Base-by-base conservation (phyloP, 35 echinoderm and acorn worm genomes). In the Strongylocentrotus purpuratus region DNA sequence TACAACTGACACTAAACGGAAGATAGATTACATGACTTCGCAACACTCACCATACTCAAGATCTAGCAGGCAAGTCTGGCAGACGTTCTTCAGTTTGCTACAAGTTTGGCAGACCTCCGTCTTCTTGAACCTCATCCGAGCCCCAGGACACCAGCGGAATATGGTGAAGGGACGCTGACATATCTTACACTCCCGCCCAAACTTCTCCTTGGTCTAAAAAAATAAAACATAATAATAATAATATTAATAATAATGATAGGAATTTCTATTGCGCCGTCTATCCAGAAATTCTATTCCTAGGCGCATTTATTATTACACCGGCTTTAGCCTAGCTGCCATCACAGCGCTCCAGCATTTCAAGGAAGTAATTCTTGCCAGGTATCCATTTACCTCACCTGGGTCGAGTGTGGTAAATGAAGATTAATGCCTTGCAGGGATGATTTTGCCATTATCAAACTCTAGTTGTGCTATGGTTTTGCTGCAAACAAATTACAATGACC, bases 51-150 rank as follows among this genome's bases (percentile, higher is more conserved):
- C 98, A 95, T 99, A 99, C 89, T 99, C 98, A 48, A 99, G 90
- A 96, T 99, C 98, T 46, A 99, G 92, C 11, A 99, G 89, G 90
- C 98, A 99, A 35, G 98, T 99, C 95, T 99, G 98, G 50, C 98
- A 99, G 31, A 97, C 95, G 78, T 99, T 99, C 59, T 99, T 99
- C 41, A 98, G 95, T 70, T 99, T 99, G 61, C 98, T 99, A 52
- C 98, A 97, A 14, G 98, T 99, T 95, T 99, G 98, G 70, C 98
- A 99, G 11, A 99, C 96, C 90, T 99, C 98, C 65, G 98, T 99
- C 94, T 99, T 99, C 95, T 99, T 99, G 86, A 99, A 99, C 18
- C 98, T 61, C 98, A 99, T 99, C 15, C 98, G 91, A 25, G 98
- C 98, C 11, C 98, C 98, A 87, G 98, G 98, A 93, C 98, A 99